Conservation (phyloP, 2,113 vertebrate genomes). For the Bubo blakistoni region DNA sequence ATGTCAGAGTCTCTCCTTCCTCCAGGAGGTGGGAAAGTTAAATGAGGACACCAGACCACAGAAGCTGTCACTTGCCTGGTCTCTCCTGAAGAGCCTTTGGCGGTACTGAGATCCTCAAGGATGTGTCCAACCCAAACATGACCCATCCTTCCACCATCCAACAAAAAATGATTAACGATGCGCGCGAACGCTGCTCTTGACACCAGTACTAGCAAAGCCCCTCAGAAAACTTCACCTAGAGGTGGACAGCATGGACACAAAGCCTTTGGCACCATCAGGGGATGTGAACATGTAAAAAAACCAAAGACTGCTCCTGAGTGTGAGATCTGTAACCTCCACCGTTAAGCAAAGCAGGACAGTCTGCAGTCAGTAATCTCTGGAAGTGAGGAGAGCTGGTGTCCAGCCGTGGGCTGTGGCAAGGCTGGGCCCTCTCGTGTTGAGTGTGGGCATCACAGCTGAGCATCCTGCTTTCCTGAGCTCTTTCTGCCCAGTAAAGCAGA, state of each 20-base stretch:
- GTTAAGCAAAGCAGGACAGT: background rate
- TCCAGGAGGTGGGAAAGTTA: background rate
- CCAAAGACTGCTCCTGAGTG: background rate
- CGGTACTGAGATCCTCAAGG: background rate
- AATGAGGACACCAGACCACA: background rate
- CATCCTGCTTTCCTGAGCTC: background rate
- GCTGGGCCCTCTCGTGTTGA: background rate
- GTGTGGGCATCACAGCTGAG: background rate
- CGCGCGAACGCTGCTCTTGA: background rate
- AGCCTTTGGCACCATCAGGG: background rate
- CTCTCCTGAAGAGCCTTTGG: background rate
- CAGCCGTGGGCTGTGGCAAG: background rate
- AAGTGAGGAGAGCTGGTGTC: background rate
- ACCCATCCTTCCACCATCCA: background rate
- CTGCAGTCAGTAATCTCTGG: background rate
- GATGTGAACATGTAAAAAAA: background rate
- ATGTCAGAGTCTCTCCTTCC: background rate
- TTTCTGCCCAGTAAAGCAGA: background rate
- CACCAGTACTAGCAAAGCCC: background rate
- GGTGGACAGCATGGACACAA: background rate
- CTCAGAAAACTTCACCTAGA: background rate
- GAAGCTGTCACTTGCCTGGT: background rate
- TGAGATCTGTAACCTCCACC: background rate
- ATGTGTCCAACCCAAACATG: background rate
- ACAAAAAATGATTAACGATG: background rate